phyloP scores from a whole-genome alignment of 2,888 invertebrate species.

The Campoplex capitator region DNA sequence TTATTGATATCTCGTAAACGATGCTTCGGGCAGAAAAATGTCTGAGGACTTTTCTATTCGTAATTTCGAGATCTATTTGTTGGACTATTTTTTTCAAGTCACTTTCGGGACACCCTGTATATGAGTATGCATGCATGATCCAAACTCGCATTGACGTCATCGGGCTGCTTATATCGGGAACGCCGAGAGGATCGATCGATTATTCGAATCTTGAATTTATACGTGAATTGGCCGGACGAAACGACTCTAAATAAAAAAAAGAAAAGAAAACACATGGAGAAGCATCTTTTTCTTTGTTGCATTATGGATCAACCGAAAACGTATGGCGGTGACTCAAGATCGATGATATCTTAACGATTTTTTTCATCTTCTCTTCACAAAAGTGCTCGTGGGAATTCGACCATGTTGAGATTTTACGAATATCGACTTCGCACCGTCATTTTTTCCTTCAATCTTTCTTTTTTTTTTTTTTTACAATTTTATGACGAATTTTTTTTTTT shows the following conservation, averaged over 20 bases:
- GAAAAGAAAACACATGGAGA: conserved; percentile 7
- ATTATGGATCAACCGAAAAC: conserved; percentile 40
- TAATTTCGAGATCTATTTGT: neutral
- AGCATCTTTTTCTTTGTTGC: conserved; percentile 22
- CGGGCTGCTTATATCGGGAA: conserved; percentile 23
- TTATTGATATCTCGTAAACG: neutral
- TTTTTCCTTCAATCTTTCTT: neutral
- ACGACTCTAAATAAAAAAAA: neutral
- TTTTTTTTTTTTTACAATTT: too few species aligned
- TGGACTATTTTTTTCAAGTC: neutral
- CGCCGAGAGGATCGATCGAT: conserved; percentile 47
- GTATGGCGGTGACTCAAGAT: conserved; percentile 17
- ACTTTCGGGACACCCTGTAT: neutral
- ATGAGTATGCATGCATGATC: neutral
- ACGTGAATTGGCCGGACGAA: conserved; percentile 14
- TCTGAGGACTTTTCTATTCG: neutral
- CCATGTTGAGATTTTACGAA: neutral
- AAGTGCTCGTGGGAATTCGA: neutral
- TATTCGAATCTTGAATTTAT: conserved; percentile 44
- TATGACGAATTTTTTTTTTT: neutral
- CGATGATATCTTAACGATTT: conserved; percentile 9
- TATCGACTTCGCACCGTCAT: neutral
- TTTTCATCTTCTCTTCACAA: conserved; percentile 3
- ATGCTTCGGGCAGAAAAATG: neutral
- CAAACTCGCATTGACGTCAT: conserved; percentile 33